phyloP scores from a whole-genome alignment of 1,140 invertebrate species.

The Drosophila rhopaloa region DNA sequence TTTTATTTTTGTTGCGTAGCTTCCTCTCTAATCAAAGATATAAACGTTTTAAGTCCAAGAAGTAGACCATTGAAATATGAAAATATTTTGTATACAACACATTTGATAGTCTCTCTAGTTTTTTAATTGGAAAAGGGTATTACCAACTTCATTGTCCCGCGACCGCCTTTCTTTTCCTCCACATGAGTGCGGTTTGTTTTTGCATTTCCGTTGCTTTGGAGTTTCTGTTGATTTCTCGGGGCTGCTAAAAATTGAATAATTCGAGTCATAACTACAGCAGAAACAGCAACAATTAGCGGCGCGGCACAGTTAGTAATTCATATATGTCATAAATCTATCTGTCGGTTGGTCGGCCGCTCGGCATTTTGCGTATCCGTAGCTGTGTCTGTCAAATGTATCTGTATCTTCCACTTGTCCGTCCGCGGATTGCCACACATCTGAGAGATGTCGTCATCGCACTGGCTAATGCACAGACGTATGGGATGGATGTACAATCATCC shows the following conservation, averaged over 20 bases:
- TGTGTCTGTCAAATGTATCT: conserved; percentile 30
- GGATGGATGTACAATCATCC: conserved; percentile 39
- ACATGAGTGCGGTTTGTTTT: conserved; percentile 14
- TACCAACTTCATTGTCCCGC: no score
- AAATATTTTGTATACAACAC: no score
- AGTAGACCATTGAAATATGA: no score
- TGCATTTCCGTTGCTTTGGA: conserved; percentile 71
- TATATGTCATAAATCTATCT: conserved; percentile 81
- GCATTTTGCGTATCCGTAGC: conserved; percentile 20
- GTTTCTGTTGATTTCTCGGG: conserved; percentile 40
- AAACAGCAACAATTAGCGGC: conserved; percentile 60
- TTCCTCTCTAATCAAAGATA: no score
- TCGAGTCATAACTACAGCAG: conserved; percentile 52
- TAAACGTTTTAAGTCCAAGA: no score
- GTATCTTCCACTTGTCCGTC: conserved; percentile 55
- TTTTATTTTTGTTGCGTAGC: no score
- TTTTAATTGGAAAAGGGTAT: not conserved
- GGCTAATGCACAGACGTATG: conserved; percentile 21
- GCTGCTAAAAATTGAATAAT: conserved; percentile 70
- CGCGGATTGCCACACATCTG: conserved; percentile 71
- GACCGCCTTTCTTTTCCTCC: not conserved
- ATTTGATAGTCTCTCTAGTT: no score
- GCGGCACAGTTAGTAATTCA: conserved; percentile 70
- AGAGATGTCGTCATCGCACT: conserved; percentile 70
- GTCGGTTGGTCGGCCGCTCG: conserved; percentile 42